A percentile compares a stretch with the other conserved stretches of the same genome.
Conservation (phyloP, 2,113 vertebrate species). For the Puntigrus tetrazona region DNA sequence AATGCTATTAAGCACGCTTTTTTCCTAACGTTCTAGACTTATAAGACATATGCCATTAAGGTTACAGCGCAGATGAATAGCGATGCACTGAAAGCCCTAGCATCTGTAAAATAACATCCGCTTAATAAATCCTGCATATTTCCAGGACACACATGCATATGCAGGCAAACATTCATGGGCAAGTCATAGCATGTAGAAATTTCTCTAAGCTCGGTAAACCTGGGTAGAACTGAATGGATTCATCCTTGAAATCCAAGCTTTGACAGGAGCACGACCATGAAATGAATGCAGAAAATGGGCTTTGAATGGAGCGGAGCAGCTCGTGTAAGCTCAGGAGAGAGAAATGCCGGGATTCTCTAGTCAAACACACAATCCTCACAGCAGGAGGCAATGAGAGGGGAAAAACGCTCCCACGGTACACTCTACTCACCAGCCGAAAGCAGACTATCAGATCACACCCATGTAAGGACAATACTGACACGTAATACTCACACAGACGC, state of each 20-base stretch:
- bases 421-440: constrained; percentile 12
- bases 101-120: not conserved
- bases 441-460: not conserved
- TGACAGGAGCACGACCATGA: constrained; percentile 51
- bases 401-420: constrained; percentile 29
- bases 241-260: constrained; percentile 51
- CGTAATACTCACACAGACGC: not conserved
- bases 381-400: constrained; percentile 28
- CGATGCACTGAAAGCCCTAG: not conserved
- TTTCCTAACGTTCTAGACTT: not conserved
- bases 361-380: constrained; percentile 38
- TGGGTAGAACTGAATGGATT: constrained; percentile 48
- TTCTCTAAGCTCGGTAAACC: constrained; percentile 49
- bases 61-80: constrained; percentile 33
- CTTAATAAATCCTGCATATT: not conserved
- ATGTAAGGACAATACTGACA: not conserved
- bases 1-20: not conserved
- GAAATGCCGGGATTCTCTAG: constrained; percentile 8
- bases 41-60: not conserved
- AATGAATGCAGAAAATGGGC: constrained; percentile 56
- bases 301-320: constrained; percentile 42
- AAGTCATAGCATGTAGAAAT: constrained; percentile 22
- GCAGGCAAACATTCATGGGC: constrained; percentile 15
- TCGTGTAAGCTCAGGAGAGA: constrained; percentile 25
- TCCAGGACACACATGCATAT: not conserved